phyloP scores from a whole-genome alignment of 2,888 invertebrate species.

The Coenonympha glycerion region DNA sequence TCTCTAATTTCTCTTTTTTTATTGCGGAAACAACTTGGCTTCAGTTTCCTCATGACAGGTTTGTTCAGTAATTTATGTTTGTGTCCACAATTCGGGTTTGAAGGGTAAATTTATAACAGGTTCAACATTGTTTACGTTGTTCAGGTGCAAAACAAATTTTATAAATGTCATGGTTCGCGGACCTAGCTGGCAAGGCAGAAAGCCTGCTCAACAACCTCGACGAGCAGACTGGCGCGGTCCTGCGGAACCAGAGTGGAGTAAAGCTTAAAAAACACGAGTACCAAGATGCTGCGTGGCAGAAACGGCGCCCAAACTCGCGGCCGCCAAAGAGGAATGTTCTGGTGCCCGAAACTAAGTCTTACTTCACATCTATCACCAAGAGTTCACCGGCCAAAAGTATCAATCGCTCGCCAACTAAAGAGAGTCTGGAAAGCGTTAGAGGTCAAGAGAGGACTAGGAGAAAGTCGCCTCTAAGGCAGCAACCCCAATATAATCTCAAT shows the following conservation, averaged over 20 bases:
- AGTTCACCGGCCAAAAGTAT: conserved; percentile 32
- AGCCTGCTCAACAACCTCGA: conserved; percentile 84
- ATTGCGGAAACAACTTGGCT: conserved; percentile 12
- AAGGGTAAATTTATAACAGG: not conserved
- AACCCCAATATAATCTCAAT: conserved; percentile 40
- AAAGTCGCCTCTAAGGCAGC: conserved; percentile 35
- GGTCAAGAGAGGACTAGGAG: conserved; percentile 22
- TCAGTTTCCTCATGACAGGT: conserved; percentile 23
- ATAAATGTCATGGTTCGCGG: conserved; percentile 84
- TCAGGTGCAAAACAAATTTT: conserved; percentile 34
- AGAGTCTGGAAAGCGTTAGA: conserved; percentile 30
- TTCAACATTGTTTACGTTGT: conserved; percentile 22
- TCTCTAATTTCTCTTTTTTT: conserved; percentile 11
- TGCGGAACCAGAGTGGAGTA: conserved; percentile 56
- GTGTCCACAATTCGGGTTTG: not conserved
- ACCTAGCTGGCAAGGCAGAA: conserved; percentile 84
- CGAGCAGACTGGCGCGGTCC: conserved; percentile 81
- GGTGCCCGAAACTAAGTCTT: conserved; percentile 40
- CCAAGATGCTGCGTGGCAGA: conserved; percentile 40
- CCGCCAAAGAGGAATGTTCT: conserved; percentile 37
- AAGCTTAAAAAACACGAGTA: conserved; percentile 44
- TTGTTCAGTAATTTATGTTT: not conserved
- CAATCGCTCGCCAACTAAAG: conserved; percentile 34
- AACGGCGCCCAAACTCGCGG: conserved; percentile 35
- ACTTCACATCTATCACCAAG: conserved; percentile 35